Conservation (phyloP, 2,888 invertebrate species). For the Branchellion lobata region DNA sequence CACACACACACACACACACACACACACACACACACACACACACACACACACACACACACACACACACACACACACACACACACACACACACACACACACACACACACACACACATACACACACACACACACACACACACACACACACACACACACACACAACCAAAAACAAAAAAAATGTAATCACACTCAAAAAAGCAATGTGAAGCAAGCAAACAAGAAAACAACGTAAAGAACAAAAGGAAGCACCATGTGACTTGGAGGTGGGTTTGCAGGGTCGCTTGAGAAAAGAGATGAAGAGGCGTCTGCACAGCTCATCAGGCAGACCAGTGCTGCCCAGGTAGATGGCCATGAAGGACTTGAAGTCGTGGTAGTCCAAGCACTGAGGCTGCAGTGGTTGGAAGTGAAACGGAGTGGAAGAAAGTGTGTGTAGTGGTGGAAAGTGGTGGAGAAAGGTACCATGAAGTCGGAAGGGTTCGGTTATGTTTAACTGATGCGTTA, state of each 20-base stretch:
- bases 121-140: background rate
- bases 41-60: too few species aligned
- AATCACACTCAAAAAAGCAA: background rate
- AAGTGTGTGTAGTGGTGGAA: background rate
- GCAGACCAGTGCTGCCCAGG: background rate
- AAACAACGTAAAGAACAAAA: background rate
- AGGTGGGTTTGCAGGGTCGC: slow-evolving; percentile 2
- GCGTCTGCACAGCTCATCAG: slow-evolving; percentile 26
- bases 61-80: too few species aligned
- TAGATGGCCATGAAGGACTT: slow-evolving; percentile 40
- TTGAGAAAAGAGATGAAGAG: slow-evolving; percentile 38
- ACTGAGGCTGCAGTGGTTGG: too few species aligned
- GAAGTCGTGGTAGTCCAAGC: slow-evolving; percentile 28
- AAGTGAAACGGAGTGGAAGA: background rate
- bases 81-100: background rate
- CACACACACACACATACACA: background rate
- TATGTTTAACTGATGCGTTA: too few species aligned
- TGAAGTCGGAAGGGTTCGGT: too few species aligned
- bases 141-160: background rate
- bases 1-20: too few species aligned
- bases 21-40: too few species aligned
- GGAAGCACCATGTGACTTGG: slow-evolving; percentile 1
- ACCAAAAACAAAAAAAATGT: background rate
- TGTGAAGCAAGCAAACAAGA: background rate
- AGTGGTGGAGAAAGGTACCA: too few species aligned